These are phyloP conservation scores for Sebastes elongatus DNA, from an alignment of 2,797 vertebrate genomes.

Conservation along the genomic window DNA sequence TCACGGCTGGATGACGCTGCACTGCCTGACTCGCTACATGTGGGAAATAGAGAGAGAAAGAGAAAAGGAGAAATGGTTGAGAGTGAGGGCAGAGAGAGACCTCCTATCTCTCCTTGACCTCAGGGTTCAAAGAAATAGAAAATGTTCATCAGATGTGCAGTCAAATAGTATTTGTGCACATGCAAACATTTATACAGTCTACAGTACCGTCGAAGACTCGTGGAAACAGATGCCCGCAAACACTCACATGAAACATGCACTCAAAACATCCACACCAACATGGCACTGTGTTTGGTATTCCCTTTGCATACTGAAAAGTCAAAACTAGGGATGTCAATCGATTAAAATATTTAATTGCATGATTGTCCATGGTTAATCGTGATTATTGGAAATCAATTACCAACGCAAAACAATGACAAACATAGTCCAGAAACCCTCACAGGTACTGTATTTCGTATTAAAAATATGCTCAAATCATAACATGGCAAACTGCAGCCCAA, in stretches of 20 bases:
- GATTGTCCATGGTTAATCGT: too few relatives aligned
- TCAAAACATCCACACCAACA: not conserved
- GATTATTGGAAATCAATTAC: too few relatives aligned
- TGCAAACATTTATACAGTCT: not conserved
- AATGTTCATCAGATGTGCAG: constrained; percentile 10
- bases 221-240: not conserved
- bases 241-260: not conserved
- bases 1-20: constrained; percentile 56
- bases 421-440: too few relatives aligned
- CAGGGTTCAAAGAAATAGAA: constrained; percentile 8
- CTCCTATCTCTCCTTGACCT: constrained; percentile 26
- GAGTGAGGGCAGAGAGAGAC: not conserved
- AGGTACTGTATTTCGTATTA: too few relatives aligned
- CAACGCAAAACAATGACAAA: too few relatives aligned
- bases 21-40: constrained; percentile 20
- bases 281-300: not conserved
- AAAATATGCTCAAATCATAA: too few relatives aligned
- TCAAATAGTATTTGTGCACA: not conserved
- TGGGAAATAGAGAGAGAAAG: constrained; percentile 14
- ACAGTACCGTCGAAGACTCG: not conserved
- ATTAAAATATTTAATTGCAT: too few relatives aligned
- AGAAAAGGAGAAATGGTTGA: constrained; percentile 18
- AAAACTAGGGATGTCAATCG: not conserved
- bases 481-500: too few relatives aligned
- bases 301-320: not conserved